Conservation (phyloP, 1,140 invertebrate genomes). For the Drosophila malerkotliana region DNA sequence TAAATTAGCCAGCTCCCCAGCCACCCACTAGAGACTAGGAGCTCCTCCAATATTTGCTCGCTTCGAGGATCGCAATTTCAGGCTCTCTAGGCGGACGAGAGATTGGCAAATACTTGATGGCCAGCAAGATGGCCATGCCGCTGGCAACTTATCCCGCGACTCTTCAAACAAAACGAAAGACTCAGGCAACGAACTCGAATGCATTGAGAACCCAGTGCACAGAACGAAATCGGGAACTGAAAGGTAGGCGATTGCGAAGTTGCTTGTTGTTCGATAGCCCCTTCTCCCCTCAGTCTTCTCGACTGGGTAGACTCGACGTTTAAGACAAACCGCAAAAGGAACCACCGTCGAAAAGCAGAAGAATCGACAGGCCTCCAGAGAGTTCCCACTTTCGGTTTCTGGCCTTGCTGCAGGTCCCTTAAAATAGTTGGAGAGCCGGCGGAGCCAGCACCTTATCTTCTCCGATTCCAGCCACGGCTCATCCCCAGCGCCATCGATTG, state of each 20-base stretch:
- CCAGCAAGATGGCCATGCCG: neutral
- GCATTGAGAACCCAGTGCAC: conserved; percentile 68
- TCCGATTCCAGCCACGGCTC: conserved; percentile 28
- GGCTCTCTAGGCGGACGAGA: conserved; percentile 54
- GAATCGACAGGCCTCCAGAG: conserved; percentile 55
- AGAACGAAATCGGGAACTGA: conserved; percentile 25
- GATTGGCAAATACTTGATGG: conserved; percentile 28
- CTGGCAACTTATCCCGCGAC: conserved; percentile 16
- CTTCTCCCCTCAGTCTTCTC: neutral
- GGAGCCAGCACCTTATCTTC: conserved; percentile 17
- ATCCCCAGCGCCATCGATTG: conserved; percentile 52
- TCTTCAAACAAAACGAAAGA: conserved; percentile 58
- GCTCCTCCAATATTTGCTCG: conserved; percentile 46
- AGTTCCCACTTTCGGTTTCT: conserved; percentile 76
- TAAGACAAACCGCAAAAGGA: conserved; percentile 35
- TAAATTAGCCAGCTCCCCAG: conserved; percentile 30
- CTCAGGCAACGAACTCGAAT: conserved; percentile 72
- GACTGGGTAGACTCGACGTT: conserved; percentile 8
- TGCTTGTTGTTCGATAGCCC: neutral
- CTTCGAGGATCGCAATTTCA: conserved; percentile 63
- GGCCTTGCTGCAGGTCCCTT: conserved; percentile 56
- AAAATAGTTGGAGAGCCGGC: conserved; percentile 58
- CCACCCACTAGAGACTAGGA: conserved; percentile 36
- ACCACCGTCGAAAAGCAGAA: conserved; percentile 12
- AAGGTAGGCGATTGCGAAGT: neutral